Base-by-base conservation (phyloP, 2,888 invertebrate genomes). In the Portevinia maculata region DNA sequence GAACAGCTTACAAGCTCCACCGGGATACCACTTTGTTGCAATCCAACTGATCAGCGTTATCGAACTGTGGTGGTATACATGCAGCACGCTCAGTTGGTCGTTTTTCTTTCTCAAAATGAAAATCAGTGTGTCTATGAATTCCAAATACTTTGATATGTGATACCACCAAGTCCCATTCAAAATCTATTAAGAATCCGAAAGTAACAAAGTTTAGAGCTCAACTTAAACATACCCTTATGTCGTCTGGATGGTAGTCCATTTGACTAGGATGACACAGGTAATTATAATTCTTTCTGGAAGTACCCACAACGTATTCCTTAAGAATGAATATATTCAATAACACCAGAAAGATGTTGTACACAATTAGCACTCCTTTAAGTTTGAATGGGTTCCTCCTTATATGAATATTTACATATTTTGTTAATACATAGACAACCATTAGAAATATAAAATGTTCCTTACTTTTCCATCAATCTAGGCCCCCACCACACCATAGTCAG, bases 31-130 rank as follows among this genome's bases (percentile, higher is more conserved):
- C 91, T 97, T 98, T 86, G 97, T 95, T 0, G 98, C 97, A 88
- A 98, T 19, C 98, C 98, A 98, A 97, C 97, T 97, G 57, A 98
- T 93, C 0, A 95, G 93, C 88, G 98, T 97, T 97, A 99, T 98
- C 1, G 97, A 97, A 30, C 97, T 96, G 89, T 99, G 98, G 89
- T 98, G 98, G 89, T 98, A 98, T 95, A 91, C 97, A 98, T 90
- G 98, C 5, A 98, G 93, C 91, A 98, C 97, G n/a, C 97, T 96
- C 85, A 98, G 91, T 90, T 98, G 98, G 86, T 94, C 95, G 71
- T 95, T 94, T 90, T 98, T 98, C 91, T 98, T 98, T 74, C 98
- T 93, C 85, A 98, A 90, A 85, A 98, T 96, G 89, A 98, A 98
- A 93, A 98, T 98, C 88, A 97, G 93, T 0, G 98, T 98, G 89